Conservation (phyloP, 2,888 invertebrate species). For the Incurvaria masculella region DNA sequence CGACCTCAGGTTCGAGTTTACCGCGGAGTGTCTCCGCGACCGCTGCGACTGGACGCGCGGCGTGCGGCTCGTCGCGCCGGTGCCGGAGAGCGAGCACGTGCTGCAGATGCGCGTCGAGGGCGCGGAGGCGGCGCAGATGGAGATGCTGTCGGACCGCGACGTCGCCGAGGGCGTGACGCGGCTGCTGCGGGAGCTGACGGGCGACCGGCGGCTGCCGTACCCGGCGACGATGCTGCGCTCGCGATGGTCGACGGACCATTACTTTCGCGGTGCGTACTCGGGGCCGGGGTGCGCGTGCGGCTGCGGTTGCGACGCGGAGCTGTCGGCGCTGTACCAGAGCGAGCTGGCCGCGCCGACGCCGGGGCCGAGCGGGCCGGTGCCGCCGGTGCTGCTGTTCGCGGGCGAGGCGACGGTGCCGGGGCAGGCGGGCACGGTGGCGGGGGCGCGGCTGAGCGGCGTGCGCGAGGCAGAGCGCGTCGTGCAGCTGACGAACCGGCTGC, state of each 20-base stretch:
- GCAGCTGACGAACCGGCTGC: constrained; percentile 54
- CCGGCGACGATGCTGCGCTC: constrained; percentile 65
- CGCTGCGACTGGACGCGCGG: constrained; percentile 70
- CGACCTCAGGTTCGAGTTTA: constrained; percentile 61
- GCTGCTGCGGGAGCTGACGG: constrained; percentile 59
- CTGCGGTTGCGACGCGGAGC: constrained; percentile 28
- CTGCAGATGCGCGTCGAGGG: constrained; percentile 70
- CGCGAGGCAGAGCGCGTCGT: constrained; percentile 74
- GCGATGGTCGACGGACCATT: constrained; percentile 71
- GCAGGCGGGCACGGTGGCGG: constrained; percentile 70
- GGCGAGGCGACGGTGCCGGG: constrained; percentile 78
- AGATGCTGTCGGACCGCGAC: constrained; percentile 63
- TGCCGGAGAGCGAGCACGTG: constrained; percentile 68
- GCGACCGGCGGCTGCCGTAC: constrained; percentile 62
- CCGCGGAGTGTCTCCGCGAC: constrained; percentile 45
- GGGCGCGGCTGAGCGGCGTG: constrained; percentile 73
- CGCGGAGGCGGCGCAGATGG: constrained; percentile 62
- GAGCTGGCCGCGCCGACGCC: constrained; percentile 64
- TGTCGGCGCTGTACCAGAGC: constrained; percentile 53
- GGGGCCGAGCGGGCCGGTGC: constrained; percentile 55
- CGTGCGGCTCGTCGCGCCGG: constrained; percentile 63
- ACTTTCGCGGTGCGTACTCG: constrained; percentile 69
- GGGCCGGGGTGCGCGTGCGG: constrained; percentile 55
- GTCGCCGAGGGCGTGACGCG: constrained; percentile 62
- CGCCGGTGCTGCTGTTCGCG: constrained; percentile 72